These are phyloP conservation scores for Apotomis capreana DNA, from an alignment of 2,888 invertebrate species.

Conservation along the genomic window DNA sequence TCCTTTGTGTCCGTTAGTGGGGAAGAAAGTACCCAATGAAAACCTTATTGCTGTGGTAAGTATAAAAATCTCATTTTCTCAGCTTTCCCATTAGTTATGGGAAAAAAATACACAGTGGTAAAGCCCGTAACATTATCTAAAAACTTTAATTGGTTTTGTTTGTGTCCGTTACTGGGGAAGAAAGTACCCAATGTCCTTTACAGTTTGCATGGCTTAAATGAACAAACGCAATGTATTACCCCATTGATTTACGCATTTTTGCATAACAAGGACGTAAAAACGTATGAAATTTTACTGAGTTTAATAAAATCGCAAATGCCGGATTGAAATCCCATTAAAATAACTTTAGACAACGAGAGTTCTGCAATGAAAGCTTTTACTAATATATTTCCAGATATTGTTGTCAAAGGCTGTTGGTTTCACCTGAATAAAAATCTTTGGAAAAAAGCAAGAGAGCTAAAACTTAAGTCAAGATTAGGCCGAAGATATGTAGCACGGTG, in stretches of 20 bases:
- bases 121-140: no score
- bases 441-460: slow-evolving; percentile 9
- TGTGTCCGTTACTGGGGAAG: no score
- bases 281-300: slow-evolving; percentile 12
- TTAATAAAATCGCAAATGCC: slow-evolving; percentile 11
- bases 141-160: no score
- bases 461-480: not conserved
- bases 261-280: not conserved
- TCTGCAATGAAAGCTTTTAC: slow-evolving; percentile 10
- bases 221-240: slow-evolving; percentile 5
- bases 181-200: no score
- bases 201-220: not conserved
- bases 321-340: slow-evolving; percentile 7
- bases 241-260: slow-evolving; percentile 12
- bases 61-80: no score
- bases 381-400: slow-evolving; percentile 8
- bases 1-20: no score
- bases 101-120: no score
- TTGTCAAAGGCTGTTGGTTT: slow-evolving; percentile 12
- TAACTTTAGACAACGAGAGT: slow-evolving; percentile 9
- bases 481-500: slow-evolving; percentile 10
- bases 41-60: no score
- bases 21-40: no score
- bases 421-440: slow-evolving; percentile 14
- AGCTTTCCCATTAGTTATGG: no score